Base-by-base conservation (phyloP, 1,140 invertebrate species). In the Drosophila bifasciata region DNA sequence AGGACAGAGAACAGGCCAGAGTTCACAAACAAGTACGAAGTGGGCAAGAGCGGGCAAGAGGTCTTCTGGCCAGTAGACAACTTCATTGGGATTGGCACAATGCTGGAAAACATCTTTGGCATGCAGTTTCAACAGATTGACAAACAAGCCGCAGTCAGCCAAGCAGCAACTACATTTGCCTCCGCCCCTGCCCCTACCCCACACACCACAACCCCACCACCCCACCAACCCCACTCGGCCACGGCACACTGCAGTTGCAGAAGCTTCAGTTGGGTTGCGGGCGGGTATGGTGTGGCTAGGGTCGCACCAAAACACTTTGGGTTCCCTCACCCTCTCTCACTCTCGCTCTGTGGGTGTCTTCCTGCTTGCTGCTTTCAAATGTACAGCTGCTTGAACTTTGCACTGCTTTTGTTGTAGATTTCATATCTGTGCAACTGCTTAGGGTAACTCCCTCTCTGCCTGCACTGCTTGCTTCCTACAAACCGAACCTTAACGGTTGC, bases 141-240 rank as follows among this genome's bases (percentile, higher is more conserved):
- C 83, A 86, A 86, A 86, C 83, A 86, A 86, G 83, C 83, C 83
- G 50, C 83, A 86, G 74, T 64, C 83, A 86, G 74, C 70, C 75
- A 78, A 77, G 83, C 83, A 86, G 83, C 61, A 85, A 85, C 77
- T 67, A 77, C 77, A 81, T 70, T 77, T 80, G 68, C 75, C 41
- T 48, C 52, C 46, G 28, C 45, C 39, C 52, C 21, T n/a, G n/a
- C 23, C 13, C 5, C 15, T 15, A 17, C 25, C 21, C 45, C 21
- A 50, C 9, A 15, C 28, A n/a, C n/a, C n/a, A n/a, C n/a, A n/a
- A n/a, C n/a, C n/a, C n/a, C n/a, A n/a, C n/a, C n/a, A n/a, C n/a
- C n/a, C n/a, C n/a, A n/a, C 23, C 19, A 21, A 21, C 3, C 11
- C 4, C 28, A 11, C 28, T 3, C 11, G 8, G 11, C 32, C 32